Conservation (phyloP, 2,113 vertebrate species). For the Labeo rohita region DNA sequence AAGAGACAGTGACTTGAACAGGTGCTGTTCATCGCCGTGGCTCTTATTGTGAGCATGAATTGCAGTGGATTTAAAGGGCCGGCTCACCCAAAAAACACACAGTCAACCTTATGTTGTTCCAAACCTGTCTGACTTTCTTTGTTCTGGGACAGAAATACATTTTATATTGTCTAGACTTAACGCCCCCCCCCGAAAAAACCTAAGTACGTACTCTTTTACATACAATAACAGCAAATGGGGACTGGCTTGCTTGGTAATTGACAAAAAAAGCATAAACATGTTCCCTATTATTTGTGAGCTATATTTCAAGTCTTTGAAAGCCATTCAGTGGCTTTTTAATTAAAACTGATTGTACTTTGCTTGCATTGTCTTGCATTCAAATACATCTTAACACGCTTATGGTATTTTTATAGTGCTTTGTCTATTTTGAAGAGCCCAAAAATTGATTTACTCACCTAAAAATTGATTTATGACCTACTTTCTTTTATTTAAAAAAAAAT, state of each 20-base stretch:
- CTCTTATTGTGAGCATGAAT: neutral
- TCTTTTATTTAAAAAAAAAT: neutral
- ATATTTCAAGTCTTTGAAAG: neutral
- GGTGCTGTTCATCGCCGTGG: slow-evolving; percentile 35
- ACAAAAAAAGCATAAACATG: neutral
- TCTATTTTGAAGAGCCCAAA: too few relatives aligned
- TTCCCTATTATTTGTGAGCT: neutral
- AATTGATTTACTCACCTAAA: neutral
- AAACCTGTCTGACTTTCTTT: neutral
- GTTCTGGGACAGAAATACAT: neutral
- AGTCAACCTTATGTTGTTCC: neutral
- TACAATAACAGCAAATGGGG: neutral
- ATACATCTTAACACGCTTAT: neutral
- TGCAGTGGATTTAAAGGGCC: neutral
- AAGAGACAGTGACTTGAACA: slow-evolving; percentile 38
- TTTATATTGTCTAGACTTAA: neutral
- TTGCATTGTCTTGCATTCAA: neutral
- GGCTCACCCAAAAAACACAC: neutral
- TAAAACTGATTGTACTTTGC: neutral
- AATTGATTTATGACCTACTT: neutral
- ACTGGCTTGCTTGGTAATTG: neutral
- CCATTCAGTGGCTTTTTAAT: neutral
- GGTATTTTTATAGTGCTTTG: neutral
- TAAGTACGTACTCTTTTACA: neutral
- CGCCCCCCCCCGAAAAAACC: neutral